Evolutionary conservation across 1,140 invertebrate species (phyloP), one percentile per base, ranked within the genome.

Genomic region (Drosophila dunni): DNA sequence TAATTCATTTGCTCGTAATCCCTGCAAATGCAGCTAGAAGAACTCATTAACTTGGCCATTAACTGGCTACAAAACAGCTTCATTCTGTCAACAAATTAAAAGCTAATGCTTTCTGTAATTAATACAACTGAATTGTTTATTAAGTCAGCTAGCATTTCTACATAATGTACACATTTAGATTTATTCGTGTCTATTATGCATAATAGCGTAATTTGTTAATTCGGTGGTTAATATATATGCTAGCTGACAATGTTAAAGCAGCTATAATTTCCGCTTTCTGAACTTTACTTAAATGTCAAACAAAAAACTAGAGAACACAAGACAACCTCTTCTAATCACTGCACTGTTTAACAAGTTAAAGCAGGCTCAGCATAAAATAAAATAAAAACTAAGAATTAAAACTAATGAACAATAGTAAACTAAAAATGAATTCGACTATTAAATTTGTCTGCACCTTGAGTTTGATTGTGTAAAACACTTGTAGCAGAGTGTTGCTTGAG

Each of bases 251-350:
- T 51, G 24, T 65, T 11, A 29, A 34, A 48, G 24, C 5, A 11
- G 24, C 51, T 36, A 63, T 56, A 51, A 64, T 64, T 54, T 44
- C 11, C 45, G 7, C 60, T 24, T 10, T 24, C n/a, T 66, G 36
- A 66, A 64, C 73, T 75, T 75, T 71, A 9, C 45, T 44, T 7
- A 42, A 72, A 76, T 76, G 62, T 73, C 69, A 75, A 58, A 17
- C 15, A 13, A 64, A 33, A 64, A 11, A 7, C 42, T 38, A 24
- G 24, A 5, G 24, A 29, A 38, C 7, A 15, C 29, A 62, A 50
- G 10, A 33, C 29, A 34, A 8, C 34, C n/a, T 9, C 13, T 9
- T 20, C 20, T 9, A 34, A 57, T 40, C 45, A 70, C 24, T 6
- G 6, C 44, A 48, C 48, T 40, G 1, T 7, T 10, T 29, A 24